phyloP scores from a whole-genome alignment of 2,113 vertebrate genomes.

The Cariama cristata region DNA sequence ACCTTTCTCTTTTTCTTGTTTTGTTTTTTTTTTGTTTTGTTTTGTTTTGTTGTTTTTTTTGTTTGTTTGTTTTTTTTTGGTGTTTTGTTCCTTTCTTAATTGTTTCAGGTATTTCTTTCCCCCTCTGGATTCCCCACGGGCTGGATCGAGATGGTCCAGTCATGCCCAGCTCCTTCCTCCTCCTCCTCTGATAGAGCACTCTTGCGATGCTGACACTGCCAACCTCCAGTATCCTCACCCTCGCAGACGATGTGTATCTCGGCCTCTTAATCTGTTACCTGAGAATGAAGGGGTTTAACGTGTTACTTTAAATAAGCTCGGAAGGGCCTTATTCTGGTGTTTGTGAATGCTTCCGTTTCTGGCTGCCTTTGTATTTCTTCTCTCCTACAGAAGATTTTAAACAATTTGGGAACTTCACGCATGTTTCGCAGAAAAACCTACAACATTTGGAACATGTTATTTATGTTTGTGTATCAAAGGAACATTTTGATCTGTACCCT shows the following conservation, averaged over 20 bases:
- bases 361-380: conserved; percentile 55
- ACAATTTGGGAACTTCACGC: conserved; percentile 24
- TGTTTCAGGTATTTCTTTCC: conserved; percentile 97
- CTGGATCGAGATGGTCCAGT: conserved; percentile 89
- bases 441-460: conserved; percentile 29
- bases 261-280: conserved; percentile 83
- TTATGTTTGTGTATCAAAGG: conserved; percentile 58
- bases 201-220: conserved; percentile 86
- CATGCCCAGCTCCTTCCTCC: conserved; percentile 91
- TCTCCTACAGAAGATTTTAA: conserved; percentile 46
- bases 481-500: conserved; percentile 35
- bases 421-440: conserved; percentile 47
- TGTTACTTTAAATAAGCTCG: conserved; percentile 33
- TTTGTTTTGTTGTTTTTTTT: conserved; percentile 42
- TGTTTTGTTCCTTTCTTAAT: conserved; percentile 81
- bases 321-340: conserved; percentile 66
- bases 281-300: conserved; percentile 83
- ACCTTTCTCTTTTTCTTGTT: conserved; percentile 76
- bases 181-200: conserved; percentile 89
- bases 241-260: conserved; percentile 80
- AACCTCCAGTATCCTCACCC: conserved; percentile 83
- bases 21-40: neutral
- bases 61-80: conserved; percentile 68
- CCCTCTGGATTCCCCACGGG: conserved; percentile 90
- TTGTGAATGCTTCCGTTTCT: conserved; percentile 70